Percentiles rank a stretch among this genome's conserved stretches.
Conservation (phyloP, 2,888 invertebrate species). For the Conomelus anceps region DNA sequence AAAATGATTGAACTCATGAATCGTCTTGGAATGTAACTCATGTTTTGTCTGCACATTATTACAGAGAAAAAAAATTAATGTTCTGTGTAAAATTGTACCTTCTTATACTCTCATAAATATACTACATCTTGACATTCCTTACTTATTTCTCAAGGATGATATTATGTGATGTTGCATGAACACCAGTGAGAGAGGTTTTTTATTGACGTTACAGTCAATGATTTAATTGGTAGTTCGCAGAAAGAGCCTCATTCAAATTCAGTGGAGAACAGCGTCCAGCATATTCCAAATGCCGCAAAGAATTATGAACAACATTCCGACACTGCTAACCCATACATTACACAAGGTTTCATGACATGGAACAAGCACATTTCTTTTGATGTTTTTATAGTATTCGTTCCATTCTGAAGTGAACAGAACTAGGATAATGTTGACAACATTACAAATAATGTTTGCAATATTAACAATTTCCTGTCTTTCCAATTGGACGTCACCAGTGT, state of each 20-base stretch:
- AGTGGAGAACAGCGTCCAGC: not conserved
- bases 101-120: not conserved
- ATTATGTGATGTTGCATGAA: not conserved
- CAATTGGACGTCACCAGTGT: no score
- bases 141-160: not conserved
- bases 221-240: not conserved
- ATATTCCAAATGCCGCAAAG: not conserved
- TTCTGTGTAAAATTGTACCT: no score
- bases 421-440: not conserved
- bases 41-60: not conserved
- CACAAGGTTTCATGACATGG: not conserved
- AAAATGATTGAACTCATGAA: not conserved
- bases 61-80: not conserved
- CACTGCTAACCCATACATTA: not conserved
- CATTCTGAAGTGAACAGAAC: not conserved
- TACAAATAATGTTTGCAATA: not conserved
- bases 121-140: not conserved
- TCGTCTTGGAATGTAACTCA: not conserved
- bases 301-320: not conserved
- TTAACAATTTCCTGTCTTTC: not conserved
- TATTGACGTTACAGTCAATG: not conserved
- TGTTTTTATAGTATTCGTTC: not conserved
- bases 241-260: not conserved
- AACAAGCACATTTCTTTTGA: not conserved
- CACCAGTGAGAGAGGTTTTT: not conserved